Conservation (phyloP, 2,113 vertebrate species). For the Grammomys surdaster region DNA sequence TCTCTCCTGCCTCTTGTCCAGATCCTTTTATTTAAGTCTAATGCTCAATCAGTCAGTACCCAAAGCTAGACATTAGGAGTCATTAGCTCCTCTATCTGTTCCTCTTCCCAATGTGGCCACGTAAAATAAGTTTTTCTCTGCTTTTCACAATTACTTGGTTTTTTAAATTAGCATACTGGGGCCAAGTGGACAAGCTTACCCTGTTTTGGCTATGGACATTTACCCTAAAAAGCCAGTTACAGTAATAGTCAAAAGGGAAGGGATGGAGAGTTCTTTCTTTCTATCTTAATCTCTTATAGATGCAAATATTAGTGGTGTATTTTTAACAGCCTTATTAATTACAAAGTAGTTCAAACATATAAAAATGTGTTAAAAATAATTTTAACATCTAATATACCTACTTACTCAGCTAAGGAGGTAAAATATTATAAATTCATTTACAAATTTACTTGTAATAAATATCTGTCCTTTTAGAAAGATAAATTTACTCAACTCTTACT, state of each 20-base stretch:
- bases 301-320: constrained; percentile 21
- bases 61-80: not conserved
- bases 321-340: constrained; percentile 36
- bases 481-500: constrained; percentile 20
- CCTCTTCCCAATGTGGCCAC: not conserved
- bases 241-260: constrained; percentile 30
- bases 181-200: not conserved
- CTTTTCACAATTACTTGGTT: not conserved
- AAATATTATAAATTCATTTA: constrained; percentile 54
- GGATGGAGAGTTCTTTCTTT: not conserved
- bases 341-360: constrained; percentile 57
- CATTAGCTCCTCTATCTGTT: not conserved
- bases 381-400: constrained; percentile 40
- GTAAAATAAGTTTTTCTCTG: not conserved
- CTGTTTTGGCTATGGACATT: not conserved
- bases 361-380: constrained; percentile 44
- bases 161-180: not conserved
- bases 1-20: too few species aligned
- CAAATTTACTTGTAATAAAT: constrained; percentile 25
- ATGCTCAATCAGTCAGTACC: not conserved
- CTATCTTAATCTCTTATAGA: constrained; percentile 26
- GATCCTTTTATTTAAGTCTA: not conserved
- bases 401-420: constrained; percentile 13
- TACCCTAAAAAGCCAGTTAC: not conserved
- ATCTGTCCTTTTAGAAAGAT: not conserved